Base-by-base conservation (phyloP, 53 echinoderm and acorn worm genomes). In the Glandiceps talaboti region DNA sequence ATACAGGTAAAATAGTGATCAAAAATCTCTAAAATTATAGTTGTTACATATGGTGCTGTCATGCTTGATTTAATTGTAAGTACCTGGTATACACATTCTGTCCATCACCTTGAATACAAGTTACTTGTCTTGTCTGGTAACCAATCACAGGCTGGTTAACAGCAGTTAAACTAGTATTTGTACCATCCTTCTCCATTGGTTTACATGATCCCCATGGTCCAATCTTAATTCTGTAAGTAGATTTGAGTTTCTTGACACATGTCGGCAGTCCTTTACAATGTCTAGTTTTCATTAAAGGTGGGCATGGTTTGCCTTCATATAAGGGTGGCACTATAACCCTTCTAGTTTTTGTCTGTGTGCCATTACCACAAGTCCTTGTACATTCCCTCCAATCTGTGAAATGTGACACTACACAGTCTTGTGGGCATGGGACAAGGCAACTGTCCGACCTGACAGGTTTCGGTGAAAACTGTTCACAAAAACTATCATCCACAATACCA, bases 291-390 rank as follows among this genome's bases (percentile, higher is more conserved):
- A 89, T 91, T 27, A 99, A 86, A 14, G 82, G 27, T 25, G 94
- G 99, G 33, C 99, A 99, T 28, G 27, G 30, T 32, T 77, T 32
- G 0, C 94, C 99, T 14, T 89, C 86, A 28, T 87, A 85, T 1
- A 86, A 86, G 32, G 89, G 88, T 27, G 93, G 86, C 75, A 99
- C 84, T 14, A 99, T 81, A 0, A 99, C 86, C 31, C 82, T 74
- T 0, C 94, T 72, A 1, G 86, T 84, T 29, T 93, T 87, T 0
- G 90, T 90, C 86, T 99, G 94, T 14, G 99, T 99, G 29, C 94
- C 99, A 30, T 99, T 99, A 0, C 94, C 99, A 78, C 99, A 99
- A 26, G 93, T 77, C 74, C 88, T 94, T 1, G 99, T 87, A 83
- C 99, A 99, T 6, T 84, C 84, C 73, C 88, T 94, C 97, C 97